Evolutionary conservation across 2,113 vertebrate species (phyloP).

Genomic region (Saiga tatarica): DNA sequence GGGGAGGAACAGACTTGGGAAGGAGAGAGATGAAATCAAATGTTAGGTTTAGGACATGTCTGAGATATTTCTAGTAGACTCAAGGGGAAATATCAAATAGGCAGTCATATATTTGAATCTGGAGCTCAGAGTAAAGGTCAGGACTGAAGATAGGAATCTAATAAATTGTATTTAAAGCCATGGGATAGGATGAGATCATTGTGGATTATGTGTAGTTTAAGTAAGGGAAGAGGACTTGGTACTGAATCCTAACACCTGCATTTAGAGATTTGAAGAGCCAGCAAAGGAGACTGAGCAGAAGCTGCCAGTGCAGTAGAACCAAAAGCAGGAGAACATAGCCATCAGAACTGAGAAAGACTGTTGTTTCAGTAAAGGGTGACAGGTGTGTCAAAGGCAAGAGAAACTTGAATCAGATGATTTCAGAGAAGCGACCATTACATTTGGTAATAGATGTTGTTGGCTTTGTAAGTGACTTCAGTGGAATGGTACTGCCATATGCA

Average conservation of each 20-base stretch:
- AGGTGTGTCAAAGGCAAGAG: neutral
- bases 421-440: neutral
- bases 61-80: neutral
- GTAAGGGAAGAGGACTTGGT: neutral
- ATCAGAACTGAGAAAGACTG: neutral
- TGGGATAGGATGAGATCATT: neutral
- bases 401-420: neutral
- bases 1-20: neutral
- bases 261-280: neutral
- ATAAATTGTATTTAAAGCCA: neutral
- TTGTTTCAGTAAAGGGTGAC: neutral
- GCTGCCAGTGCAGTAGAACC: neutral
- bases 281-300: neutral
- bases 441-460: neutral
- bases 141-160: neutral
- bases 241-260: neutral
- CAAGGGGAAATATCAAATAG: neutral
- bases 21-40: neutral
- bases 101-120: slow-evolving; percentile 1
- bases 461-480: neutral
- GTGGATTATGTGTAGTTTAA: neutral
- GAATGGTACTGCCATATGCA: neutral
- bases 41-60: neutral
- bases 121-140: slow-evolving; percentile 13
- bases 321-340: neutral